Evolutionary conservation across 2,113 vertebrate genomes (phyloP), one percentile per base, ranked within the genome.

Genomic region (Tragelaphus scriptus): DNA sequence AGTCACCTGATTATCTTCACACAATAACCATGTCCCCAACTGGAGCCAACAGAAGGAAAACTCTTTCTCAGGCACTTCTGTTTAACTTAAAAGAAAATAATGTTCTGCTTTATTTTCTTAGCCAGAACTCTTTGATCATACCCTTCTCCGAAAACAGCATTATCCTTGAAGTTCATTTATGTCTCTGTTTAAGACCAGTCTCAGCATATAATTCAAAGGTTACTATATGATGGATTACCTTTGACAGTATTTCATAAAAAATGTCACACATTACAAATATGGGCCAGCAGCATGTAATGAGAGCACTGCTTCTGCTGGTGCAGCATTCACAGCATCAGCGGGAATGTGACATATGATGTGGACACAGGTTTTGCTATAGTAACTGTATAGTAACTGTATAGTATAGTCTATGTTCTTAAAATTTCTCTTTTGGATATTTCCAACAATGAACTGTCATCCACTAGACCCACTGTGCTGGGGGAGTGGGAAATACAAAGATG

Each of bases 221-320:
- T 98, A 81, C 95, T 94, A 32, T 53, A 63, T 99, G 98, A 99
- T 84, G 32, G 97, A 99, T 99, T 98, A 98, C 95, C 93, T 82
- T 97, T 98, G 98, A 99, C 98, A 98, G 97, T 47, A 51, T 98
- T 98, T 98, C 98, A 98, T 98, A 98, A 98, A 97, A 98, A 98
- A 97, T 96, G 97, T 96, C 98, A 98, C 94, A 85, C 96, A 96
- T 90, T 96, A 98, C 97, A 97, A 99, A 98, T 98, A 98, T 32
- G 89, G 98, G 98, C 98, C 98, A 98, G 96, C 96, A 93, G 98
- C 98, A 94, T 97, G 92, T 97, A 98, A 98, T 56, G 68, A 96
- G 91, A 97, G 49, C 56, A 0, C 92, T 96, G 98, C 96, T 97
- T 98, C 96, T 96, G 82, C 93, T 97, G 98, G 96, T 65, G 61